Base-by-base conservation (phyloP, 2,888 invertebrate species). In the Camponotus fellah region DNA sequence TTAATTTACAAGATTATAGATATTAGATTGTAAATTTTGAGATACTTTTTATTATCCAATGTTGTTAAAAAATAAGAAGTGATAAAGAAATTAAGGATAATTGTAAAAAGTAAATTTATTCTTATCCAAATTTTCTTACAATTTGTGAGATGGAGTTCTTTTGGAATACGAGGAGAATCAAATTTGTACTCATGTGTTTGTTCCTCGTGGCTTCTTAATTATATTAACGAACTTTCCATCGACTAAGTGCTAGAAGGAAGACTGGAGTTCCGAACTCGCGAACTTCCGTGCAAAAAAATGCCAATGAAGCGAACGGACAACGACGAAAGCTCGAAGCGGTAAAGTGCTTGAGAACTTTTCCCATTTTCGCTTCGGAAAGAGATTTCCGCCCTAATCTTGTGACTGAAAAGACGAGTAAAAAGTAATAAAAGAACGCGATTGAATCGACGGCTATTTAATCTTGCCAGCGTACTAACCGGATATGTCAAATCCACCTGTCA, bases 301-400 rank as follows among this genome's bases (percentile, higher is more conserved):
- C n/a, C 56, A 32, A 77, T 56, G 56, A 58, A 32, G 69, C 71
- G 68, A 9, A 76, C 40, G n/a, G 64, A 40, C 68, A 40, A 40
- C n/a, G 32, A 17, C 32, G 56, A n/a, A 77, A 40, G 12, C 21
- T 53, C n/a, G 37, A 14, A 26, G 53, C 53, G 21, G 17, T 56
- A 68, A 65, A 76, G 14, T 56, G 40, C 14, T 68, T 3, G 43
- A 2, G 6, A 77, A 77, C 69, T 77, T 69, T 77, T 68, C 14
- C 43, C 21, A 77, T 43, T 64, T 77, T 56, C 53, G n/a, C 69
- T 56, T 56, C n/a, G 26, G 12, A 56, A 26, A 46, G n/a, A 49
- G 40, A 76, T 76, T 76, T 76, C 40, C 40, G n/a, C 14, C 53
- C 53, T 68, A 68, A 77, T 77, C 40, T 66, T 26, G 46, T 53